phyloP scores from a whole-genome alignment of 1,140 invertebrate species.

The Drepana arcuata region DNA sequence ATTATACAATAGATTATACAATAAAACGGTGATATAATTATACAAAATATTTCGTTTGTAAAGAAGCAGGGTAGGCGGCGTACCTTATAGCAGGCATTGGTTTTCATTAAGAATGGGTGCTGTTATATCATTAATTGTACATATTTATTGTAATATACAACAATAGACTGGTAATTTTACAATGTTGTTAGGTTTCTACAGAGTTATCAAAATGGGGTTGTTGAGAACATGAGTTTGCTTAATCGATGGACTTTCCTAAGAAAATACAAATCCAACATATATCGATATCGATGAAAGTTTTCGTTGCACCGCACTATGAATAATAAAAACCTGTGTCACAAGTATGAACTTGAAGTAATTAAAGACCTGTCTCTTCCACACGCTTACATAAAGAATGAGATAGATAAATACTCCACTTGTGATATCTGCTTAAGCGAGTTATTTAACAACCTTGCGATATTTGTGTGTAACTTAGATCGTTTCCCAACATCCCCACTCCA shows the following conservation, averaged over 20 bases:
- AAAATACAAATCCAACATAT: too few species aligned
- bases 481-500: constrained; percentile 29
- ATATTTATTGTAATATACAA: constrained; percentile 69
- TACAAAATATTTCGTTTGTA: constrained; percentile 51
- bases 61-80: constrained; percentile 47
- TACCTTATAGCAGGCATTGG: constrained; percentile 22
- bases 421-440: too few species aligned
- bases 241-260: too few species aligned
- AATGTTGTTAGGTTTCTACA: constrained; percentile 70
- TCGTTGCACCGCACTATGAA: too few species aligned
- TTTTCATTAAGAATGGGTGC: constrained; percentile 63
- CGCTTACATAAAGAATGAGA: too few species aligned
- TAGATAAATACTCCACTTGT: too few species aligned
- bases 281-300: too few species aligned
- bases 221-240: too few species aligned
- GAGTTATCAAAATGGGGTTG: constrained; percentile 42
- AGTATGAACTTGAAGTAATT: too few species aligned
- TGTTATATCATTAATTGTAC: constrained; percentile 68
- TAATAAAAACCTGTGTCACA: too few species aligned
- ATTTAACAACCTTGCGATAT: too few species aligned
- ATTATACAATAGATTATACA: constrained; percentile 67
- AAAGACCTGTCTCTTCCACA: too few species aligned
- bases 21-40: constrained; percentile 52
- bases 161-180: constrained; percentile 70
- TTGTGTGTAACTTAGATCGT: constrained; percentile 1